A percentile compares a stretch with the other conserved stretches of the same genome.
These are phyloP conservation scores for Hirudo medicinalis DNA, from an alignment of 1,140 invertebrate species.

Conservation along the genomic window DNA sequence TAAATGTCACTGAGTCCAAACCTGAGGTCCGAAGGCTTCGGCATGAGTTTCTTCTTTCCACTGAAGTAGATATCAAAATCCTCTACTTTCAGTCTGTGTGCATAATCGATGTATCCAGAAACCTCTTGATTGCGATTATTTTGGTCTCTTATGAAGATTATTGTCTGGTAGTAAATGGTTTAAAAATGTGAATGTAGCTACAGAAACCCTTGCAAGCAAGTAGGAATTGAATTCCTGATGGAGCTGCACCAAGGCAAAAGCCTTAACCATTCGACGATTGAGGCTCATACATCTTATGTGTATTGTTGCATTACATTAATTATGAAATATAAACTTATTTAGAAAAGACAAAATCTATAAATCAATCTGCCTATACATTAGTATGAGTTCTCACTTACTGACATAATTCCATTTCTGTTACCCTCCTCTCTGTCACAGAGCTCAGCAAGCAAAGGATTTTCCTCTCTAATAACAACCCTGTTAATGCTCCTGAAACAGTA, in stretches of 20 bases:
- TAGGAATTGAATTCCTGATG: no score
- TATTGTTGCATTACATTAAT: neutral
- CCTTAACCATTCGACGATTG: no score
- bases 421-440: constrained; percentile 53
- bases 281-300: no score
- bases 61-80: constrained; percentile 59
- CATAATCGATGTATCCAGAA: constrained; percentile 64
- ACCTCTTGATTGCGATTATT: constrained; percentile 54
- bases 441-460: constrained; percentile 50
- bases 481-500: neutral
- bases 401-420: constrained; percentile 52
- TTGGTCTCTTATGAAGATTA: constrained; percentile 56
- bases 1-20: constrained; percentile 29
- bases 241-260: no score
- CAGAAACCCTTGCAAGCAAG: no score
- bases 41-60: constrained; percentile 49
- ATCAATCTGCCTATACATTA: neutral
- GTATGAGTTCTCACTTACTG: constrained; percentile 31
- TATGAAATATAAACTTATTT: neutral
- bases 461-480: constrained; percentile 21
- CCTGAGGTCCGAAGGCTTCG: constrained; percentile 53
- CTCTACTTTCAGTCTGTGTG: constrained; percentile 53
- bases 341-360: neutral
- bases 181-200: neutral
- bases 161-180: constrained; percentile 41